Evolutionary conservation across 2,113 vertebrate species (phyloP).

Genomic region (Balaeniceps rex): DNA sequence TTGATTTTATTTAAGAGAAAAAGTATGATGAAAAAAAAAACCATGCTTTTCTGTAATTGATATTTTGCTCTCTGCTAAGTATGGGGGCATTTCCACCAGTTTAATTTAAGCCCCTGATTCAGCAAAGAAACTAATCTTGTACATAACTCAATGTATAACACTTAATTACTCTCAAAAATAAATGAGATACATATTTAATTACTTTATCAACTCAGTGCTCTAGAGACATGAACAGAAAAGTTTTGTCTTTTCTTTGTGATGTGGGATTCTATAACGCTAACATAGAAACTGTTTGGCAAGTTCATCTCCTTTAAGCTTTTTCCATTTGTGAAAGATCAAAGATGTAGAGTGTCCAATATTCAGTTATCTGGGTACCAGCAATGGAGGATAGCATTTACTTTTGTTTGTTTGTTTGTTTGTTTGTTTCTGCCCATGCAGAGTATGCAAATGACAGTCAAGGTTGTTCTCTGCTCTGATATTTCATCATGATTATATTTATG

Average conservation of each 20-base stretch:
- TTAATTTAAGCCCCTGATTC: not conserved
- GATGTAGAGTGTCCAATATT: not conserved
- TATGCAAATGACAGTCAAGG: not conserved
- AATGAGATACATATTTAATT: not conserved
- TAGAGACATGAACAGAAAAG: not conserved
- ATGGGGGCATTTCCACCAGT: not conserved
- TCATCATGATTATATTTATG: not conserved
- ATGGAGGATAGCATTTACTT: not conserved
- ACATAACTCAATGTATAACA: not conserved
- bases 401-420: not conserved
- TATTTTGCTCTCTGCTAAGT: not conserved
- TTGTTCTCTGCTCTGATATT: not conserved
- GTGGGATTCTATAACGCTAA: not conserved
- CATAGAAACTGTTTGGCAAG: not conserved
- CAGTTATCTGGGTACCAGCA: not conserved
- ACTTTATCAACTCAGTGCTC: not conserved
- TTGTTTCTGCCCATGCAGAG: not conserved
- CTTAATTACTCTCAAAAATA: not conserved
- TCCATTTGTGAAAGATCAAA: not conserved
- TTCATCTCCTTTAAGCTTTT: not conserved
- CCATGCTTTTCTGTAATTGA: not conserved
- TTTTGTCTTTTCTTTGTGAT: not conserved
- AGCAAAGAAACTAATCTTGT: not conserved
- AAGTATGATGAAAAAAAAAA: not conserved
- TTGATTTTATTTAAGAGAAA: not conserved